Evolutionary conservation across 2,797 vertebrate genomes (phyloP).

Genomic region (Cynopterus sphinx): DNA sequence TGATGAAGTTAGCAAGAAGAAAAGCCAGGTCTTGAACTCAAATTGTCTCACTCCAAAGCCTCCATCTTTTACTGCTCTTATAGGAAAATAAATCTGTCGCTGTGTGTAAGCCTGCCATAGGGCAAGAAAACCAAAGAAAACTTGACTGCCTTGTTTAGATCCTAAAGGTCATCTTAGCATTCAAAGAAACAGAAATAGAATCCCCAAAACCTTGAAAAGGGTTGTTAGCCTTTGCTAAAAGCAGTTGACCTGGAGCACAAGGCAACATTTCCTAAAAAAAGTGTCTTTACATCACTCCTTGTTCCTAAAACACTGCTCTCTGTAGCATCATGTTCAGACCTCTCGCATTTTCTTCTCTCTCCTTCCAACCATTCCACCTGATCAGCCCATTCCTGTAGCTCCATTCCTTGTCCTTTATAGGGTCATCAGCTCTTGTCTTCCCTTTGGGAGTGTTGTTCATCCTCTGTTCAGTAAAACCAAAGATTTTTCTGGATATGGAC

Average conservation of each 20-base stretch:
- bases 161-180: background rate
- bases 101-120: background rate
- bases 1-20: background rate
- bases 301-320: background rate
- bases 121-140: background rate
- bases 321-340: background rate
- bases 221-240: background rate
- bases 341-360: background rate
- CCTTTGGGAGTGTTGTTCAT: background rate
- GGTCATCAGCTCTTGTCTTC: background rate
- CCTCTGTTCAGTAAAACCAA: background rate
- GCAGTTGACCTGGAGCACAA: background rate
- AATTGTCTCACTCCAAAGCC: background rate
- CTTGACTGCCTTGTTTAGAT: background rate
- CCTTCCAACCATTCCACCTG: background rate
- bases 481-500: background rate
- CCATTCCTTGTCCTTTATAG: background rate
- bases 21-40: background rate
- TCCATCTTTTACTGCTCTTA: background rate
- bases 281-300: background rate
- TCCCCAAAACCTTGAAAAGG: background rate
- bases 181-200: background rate
- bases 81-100: background rate
- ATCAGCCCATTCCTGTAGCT: accelerated
- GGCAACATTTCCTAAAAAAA: background rate